phyloP scores from a whole-genome alignment of 2,888 invertebrate species.

The Lydus trimaculatus region DNA sequence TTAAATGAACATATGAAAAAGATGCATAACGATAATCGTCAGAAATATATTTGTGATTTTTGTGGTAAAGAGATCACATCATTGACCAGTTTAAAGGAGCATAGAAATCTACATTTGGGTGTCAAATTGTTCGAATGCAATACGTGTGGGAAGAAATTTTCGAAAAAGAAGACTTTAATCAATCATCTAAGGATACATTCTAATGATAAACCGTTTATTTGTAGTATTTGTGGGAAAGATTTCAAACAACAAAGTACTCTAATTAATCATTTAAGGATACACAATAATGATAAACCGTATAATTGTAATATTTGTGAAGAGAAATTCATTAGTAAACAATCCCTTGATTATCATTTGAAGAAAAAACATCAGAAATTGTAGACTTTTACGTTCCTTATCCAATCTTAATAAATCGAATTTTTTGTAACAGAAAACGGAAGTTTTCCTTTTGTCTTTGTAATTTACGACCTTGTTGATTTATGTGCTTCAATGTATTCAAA shows the following conservation, averaged over 20 bases:
- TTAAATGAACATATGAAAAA: conserved; percentile 43
- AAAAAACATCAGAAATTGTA: background rate
- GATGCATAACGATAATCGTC: conserved; percentile 46
- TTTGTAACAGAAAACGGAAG: background rate
- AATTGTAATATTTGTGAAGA: background rate
- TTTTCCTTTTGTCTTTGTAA: no score
- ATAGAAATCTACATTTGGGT: conserved; percentile 49
- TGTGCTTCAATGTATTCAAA: no score
- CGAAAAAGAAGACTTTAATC: conserved; percentile 25
- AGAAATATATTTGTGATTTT: conserved; percentile 38
- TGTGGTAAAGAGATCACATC: conserved; percentile 50
- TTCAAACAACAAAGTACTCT: conserved; percentile 63
- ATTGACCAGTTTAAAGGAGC: conserved; percentile 47
- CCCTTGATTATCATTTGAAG: background rate
- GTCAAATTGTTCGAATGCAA: conserved; percentile 56
- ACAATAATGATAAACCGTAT: conserved; percentile 17
- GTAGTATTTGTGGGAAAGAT: conserved; percentile 55
- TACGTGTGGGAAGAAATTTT: conserved; percentile 63
- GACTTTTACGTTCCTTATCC: background rate
- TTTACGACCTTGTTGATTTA: no score
- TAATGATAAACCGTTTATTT: conserved; percentile 60
- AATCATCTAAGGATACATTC: conserved; percentile 48
- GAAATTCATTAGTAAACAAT: background rate
- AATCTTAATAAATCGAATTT: background rate
- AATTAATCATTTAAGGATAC: conserved; percentile 53